A percentile compares a stretch with the other conserved stretches of the same genome.
phyloP scores from a whole-genome alignment of 2,888 invertebrate genomes.

The Agrochola lychnidis region DNA sequence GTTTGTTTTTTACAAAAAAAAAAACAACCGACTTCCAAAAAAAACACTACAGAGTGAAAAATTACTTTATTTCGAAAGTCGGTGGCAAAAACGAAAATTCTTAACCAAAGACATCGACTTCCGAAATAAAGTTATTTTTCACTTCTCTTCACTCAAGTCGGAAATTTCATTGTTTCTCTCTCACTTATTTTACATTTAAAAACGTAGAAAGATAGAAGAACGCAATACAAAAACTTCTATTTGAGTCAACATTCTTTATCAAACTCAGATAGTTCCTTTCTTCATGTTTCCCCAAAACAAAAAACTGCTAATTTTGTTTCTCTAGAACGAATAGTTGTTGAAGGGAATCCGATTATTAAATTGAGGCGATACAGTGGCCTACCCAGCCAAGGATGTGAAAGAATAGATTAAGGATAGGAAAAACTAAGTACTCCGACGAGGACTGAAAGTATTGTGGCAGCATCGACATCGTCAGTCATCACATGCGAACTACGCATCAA shows the following conservation, averaged over 20 bases:
- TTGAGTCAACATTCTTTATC: background rate
- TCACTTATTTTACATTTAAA: background rate
- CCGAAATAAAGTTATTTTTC: no score
- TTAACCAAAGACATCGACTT: no score
- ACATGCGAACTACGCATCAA: no score
- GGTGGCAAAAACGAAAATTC: no score
- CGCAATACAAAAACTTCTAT: background rate
- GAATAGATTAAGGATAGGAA: background rate
- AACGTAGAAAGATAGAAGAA: background rate
- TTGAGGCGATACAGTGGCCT: background rate
- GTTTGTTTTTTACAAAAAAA: no score
- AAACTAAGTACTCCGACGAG: no score
- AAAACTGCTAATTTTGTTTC: background rate
- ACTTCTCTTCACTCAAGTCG: no score
- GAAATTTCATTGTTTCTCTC: background rate
- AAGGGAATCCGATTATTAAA: background rate
- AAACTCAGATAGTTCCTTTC: background rate
- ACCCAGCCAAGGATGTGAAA: background rate
- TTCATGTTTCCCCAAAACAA: background rate
- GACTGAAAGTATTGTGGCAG: no score
- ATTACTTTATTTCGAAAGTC: no score
- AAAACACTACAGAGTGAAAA: no score
- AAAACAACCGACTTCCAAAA: no score
- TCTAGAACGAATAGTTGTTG: background rate
- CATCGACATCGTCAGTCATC: no score